These are phyloP conservation scores for Hirtodrosophila histrioides DNA, from an alignment of 2,888 invertebrate genomes.

Conservation along the genomic window DNA sequence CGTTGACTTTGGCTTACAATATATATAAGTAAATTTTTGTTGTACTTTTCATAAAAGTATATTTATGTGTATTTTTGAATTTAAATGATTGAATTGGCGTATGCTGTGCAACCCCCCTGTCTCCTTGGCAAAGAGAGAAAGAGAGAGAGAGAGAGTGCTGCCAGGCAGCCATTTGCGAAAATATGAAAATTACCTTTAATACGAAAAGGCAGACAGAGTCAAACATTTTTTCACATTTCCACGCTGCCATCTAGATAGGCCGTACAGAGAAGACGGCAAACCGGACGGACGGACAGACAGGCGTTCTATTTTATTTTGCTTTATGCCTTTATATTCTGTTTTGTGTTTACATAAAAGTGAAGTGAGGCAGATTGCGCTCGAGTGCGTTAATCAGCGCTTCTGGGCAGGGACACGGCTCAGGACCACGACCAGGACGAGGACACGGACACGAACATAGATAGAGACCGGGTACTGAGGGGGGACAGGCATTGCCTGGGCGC, in stretches of 20 bases:
- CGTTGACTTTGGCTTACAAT: slow-evolving; percentile 53
- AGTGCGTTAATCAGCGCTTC: slow-evolving; percentile 80
- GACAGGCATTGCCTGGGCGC: slow-evolving; percentile 3
- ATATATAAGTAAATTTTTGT: slow-evolving; percentile 17
- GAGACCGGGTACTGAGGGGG: not conserved
- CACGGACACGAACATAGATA: slow-evolving; percentile 15
- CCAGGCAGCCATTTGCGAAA: slow-evolving; percentile 67
- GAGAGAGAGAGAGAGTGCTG: slow-evolving; percentile 18
- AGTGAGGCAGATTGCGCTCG: slow-evolving; percentile 80
- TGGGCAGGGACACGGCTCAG: slow-evolving; percentile 58
- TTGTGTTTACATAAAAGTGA: slow-evolving; percentile 80
- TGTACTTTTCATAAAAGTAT: slow-evolving; percentile 35
- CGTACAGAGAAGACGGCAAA: slow-evolving; percentile 23
- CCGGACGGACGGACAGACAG: slow-evolving; percentile 23
- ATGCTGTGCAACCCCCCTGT: slow-evolving; percentile 16
- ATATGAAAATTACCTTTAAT: slow-evolving; percentile 81
- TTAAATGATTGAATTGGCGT: slow-evolving; percentile 76
- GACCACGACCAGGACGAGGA: slow-evolving; percentile 8
- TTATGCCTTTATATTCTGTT: slow-evolving; percentile 79
- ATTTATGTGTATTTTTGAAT: slow-evolving; percentile 72
- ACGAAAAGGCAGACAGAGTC: slow-evolving; percentile 64
- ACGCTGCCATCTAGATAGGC: slow-evolving; percentile 73
- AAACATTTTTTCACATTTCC: slow-evolving; percentile 55
- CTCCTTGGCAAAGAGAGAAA: not conserved
- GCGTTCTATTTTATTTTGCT: slow-evolving; percentile 75